These are phyloP conservation scores for Theocolax elegans DNA, from an alignment of 1,140 invertebrate genomes.

Conservation along the genomic window DNA sequence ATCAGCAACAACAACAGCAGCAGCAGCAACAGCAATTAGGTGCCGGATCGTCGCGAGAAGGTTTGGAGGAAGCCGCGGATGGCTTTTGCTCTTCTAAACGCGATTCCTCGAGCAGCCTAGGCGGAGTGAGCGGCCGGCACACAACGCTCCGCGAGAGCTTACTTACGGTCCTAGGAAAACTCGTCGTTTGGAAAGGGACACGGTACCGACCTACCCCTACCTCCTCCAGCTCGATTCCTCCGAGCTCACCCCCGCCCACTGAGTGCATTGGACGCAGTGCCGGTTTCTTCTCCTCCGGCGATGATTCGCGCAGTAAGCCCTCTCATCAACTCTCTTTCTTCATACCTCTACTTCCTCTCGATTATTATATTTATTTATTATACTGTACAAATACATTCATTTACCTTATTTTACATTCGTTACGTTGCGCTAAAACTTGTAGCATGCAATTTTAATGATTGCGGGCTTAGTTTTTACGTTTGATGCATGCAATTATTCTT, in stretches of 20 bases:
- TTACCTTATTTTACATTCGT: no score
- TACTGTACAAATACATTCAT: no score
- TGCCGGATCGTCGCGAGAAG: constrained; percentile 58
- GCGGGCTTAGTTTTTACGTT: no score
- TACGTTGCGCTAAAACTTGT: no score
- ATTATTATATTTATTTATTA: no score
- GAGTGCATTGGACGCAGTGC: constrained; percentile 73
- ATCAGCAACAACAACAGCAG: no score
- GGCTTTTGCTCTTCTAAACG: constrained; percentile 52
- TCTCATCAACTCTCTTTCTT: not conserved
- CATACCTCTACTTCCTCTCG: no score
- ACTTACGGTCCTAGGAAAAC: constrained; percentile 75
- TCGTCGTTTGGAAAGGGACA: constrained; percentile 71
- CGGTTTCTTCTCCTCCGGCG: constrained; percentile 66
- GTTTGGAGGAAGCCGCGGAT: constrained; percentile 52
- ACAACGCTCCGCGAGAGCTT: constrained; percentile 71
- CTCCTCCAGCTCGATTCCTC: constrained; percentile 49
- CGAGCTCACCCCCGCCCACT: constrained; percentile 67
- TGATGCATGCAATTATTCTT: no score
- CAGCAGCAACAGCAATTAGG: constrained; percentile 15
- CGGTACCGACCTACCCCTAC: constrained; percentile 66
- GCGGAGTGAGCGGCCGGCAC: constrained; percentile 56
- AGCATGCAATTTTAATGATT: no score
- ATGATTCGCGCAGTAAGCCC: constrained; percentile 36
- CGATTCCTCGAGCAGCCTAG: constrained; percentile 60